Conservation (phyloP, 1,140 invertebrate genomes). For the Drosophila pachea region DNA sequence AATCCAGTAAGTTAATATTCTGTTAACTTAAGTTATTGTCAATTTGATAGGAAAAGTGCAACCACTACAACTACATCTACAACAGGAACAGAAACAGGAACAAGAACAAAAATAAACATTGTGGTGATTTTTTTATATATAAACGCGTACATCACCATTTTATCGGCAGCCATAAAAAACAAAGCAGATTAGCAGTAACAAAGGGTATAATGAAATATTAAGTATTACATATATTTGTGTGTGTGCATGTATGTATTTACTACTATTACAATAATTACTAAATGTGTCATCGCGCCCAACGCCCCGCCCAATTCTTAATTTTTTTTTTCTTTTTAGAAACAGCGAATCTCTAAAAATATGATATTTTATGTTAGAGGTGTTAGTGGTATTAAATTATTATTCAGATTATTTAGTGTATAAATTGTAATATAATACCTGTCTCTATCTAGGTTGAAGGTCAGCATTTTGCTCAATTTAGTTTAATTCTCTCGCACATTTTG, state of each 20-base stretch:
- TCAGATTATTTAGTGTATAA: slow-evolving; percentile 26
- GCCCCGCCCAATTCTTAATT: slow-evolving; percentile 16
- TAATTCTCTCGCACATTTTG: slow-evolving; percentile 40
- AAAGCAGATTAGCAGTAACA: slow-evolving; percentile 24
- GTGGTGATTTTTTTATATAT: slow-evolving; percentile 28
- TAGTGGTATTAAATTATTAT: slow-evolving; percentile 32
- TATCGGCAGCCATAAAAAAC: slow-evolving; percentile 48
- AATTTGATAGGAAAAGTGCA: slow-evolving; percentile 46
- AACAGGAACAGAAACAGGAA: not conserved
- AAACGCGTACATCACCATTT: slow-evolving; percentile 37
- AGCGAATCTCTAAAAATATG: slow-evolving; percentile 28
- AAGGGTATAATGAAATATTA: slow-evolving; percentile 26
- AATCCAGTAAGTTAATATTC: no score
- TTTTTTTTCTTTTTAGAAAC: not conserved
- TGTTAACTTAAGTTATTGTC: slow-evolving; percentile 47
- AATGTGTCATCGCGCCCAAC: slow-evolving; percentile 31
- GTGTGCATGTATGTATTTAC: slow-evolving; percentile 36
- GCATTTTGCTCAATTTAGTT: slow-evolving; percentile 72
- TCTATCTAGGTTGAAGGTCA: slow-evolving; percentile 53
- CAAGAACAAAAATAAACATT: slow-evolving; percentile 16
- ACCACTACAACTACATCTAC: not conserved
- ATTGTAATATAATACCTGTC: slow-evolving; percentile 25
- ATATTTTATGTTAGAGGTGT: slow-evolving; percentile 21
- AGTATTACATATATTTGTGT: slow-evolving; percentile 29
- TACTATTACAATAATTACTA: slow-evolving; percentile 16